Evolutionary conservation across 2,888 invertebrate genomes (phyloP).

Genomic region (Physocephala rufipes): DNA sequence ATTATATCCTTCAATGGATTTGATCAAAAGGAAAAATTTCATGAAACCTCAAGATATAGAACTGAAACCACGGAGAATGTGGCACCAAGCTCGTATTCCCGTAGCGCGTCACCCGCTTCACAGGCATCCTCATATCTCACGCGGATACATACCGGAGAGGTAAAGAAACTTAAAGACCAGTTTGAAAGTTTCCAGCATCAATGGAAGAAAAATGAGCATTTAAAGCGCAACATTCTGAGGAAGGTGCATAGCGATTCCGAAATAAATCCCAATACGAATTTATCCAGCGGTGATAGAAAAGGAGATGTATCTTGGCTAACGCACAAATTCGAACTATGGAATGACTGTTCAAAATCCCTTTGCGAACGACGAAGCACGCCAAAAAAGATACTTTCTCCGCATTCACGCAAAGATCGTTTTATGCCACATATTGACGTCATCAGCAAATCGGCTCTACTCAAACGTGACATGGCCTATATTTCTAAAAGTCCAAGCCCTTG

Average conservation of each 20-base stretch:
- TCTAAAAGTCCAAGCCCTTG: constrained; percentile 39
- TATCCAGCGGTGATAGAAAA: constrained; percentile 53
- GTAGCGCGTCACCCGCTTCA: constrained; percentile 78
- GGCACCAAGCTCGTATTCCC: constrained; percentile 72
- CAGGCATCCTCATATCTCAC: constrained; percentile 76
- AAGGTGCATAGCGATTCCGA: constrained; percentile 84
- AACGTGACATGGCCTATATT: constrained; percentile 64
- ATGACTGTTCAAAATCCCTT: constrained; percentile 41
- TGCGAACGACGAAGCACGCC: constrained; percentile 65
- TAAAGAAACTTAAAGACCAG: constrained; percentile 78
- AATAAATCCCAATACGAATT: constrained; percentile 69
- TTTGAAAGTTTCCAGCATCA: constrained; percentile 71
- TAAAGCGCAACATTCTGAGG: constrained; percentile 66
- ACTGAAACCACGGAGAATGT: constrained; percentile 69
- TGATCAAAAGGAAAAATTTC: constrained; percentile 43
- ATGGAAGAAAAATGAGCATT: constrained; percentile 55
- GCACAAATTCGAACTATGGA: constrained; percentile 69
- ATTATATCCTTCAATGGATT: constrained; percentile 2
- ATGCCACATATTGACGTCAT: constrained; percentile 93
- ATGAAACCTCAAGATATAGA: constrained; percentile 46
- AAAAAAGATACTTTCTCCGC: constrained; percentile 69
- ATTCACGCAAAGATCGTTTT: constrained; percentile 70
- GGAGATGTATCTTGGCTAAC: constrained; percentile 73
- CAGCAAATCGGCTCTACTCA: constrained; percentile 80
- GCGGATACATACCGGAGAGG: constrained; percentile 79